Evolutionary conservation across 2,797 vertebrate genomes (phyloP).

Genomic region (Halcyon chelicuti): DNA sequence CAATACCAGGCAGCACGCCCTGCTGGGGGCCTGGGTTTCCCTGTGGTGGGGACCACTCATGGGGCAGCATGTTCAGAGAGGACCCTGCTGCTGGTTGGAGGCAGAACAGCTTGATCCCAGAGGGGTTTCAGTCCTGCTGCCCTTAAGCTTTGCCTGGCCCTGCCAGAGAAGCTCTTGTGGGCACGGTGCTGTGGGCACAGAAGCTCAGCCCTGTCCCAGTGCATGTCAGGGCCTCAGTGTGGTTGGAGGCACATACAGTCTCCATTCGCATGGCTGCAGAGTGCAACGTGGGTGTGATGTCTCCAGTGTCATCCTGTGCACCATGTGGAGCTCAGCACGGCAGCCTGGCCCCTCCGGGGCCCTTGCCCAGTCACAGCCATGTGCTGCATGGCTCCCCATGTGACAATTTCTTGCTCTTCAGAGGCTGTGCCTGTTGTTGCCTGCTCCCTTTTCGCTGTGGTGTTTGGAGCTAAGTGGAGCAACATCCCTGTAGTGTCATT

Average conservation of each 20-base stretch:
- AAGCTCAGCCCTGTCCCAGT: neutral
- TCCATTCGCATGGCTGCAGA: accelerated
- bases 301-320: neutral
- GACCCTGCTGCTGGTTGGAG: neutral
- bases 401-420: neutral
- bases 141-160: neutral
- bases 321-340: accelerated
- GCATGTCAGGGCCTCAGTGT: accelerated
- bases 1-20: neutral
- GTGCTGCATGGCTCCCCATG: accelerated
- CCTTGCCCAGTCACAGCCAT: accelerated
- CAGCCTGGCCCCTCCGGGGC: neutral
- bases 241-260: accelerated
- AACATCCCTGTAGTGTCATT: neutral
- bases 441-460: neutral
- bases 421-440: neutral
- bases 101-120: neutral
- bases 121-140: neutral
- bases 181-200: neutral
- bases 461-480: neutral
- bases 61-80: neutral
- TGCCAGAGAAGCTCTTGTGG: neutral
- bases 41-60: accelerated
- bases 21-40: neutral
- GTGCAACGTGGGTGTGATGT: accelerated